phyloP scores from a whole-genome alignment of 2,888 invertebrate genomes.

The Homarus gammarus region DNA sequence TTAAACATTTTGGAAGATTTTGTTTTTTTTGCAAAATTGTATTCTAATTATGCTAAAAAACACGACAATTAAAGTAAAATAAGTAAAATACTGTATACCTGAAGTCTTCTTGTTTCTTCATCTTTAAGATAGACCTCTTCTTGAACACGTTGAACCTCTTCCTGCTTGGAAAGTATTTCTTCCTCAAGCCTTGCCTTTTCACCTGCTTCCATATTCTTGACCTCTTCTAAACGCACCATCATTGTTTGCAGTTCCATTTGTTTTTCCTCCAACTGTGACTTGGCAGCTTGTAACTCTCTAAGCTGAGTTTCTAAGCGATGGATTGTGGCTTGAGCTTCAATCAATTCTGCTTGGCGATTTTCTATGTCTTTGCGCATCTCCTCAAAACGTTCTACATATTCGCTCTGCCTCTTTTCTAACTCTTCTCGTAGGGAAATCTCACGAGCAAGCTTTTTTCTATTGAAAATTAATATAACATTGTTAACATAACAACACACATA shows the following conservation, averaged over 20 bases:
- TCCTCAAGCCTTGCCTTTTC: slow-evolving; percentile 92
- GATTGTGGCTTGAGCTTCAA: slow-evolving; percentile 85
- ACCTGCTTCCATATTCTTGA: slow-evolving; percentile 92
- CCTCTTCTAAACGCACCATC: slow-evolving; percentile 95
- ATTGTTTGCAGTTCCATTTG: slow-evolving; percentile 89
- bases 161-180: slow-evolving; percentile 92
- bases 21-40: not conserved
- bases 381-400: slow-evolving; percentile 94
- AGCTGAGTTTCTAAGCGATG: slow-evolving; percentile 94
- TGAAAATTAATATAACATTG: slow-evolving; percentile 72
- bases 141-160: slow-evolving; percentile 93
- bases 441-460: slow-evolving; percentile 92
- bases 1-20: not conserved
- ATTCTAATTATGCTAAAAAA: slow-evolving; percentile 80
- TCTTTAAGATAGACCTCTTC: slow-evolving; percentile 93
- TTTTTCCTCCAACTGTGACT: slow-evolving; percentile 89
- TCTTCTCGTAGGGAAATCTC: slow-evolving; percentile 97
- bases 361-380: slow-evolving; percentile 92
- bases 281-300: slow-evolving; percentile 85
- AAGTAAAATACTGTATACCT: too few relatives aligned
- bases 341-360: slow-evolving; percentile 85
- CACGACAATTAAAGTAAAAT: slow-evolving; percentile 79
- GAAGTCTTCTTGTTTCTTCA: slow-evolving; percentile 92
- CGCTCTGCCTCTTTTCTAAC: slow-evolving; percentile 97
- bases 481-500: not conserved